Evolutionary conservation across 35 echinoderm and acorn worm genomes (phyloP).

Genomic region (Holothuria glaberrima): DNA sequence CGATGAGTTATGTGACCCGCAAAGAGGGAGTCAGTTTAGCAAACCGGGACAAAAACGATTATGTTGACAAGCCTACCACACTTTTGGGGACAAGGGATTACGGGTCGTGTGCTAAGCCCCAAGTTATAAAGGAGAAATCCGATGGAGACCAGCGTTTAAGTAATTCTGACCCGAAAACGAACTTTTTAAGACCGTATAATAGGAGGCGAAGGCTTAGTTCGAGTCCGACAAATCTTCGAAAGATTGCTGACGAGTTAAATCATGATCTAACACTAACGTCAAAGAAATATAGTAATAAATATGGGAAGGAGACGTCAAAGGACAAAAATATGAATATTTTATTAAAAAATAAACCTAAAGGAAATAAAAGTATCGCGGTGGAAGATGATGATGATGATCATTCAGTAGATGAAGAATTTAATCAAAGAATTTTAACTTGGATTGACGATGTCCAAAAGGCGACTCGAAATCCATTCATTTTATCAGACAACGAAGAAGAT

Average conservation of each 20-base stretch:
- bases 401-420: slow-evolving; percentile 7
- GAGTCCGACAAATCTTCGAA: background rate
- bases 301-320: background rate
- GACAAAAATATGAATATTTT: background rate
- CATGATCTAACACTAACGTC: background rate
- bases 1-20: background rate
- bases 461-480: background rate
- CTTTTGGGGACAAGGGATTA: background rate
- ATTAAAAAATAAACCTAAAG: background rate
- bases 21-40: background rate
- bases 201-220: background rate
- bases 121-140: background rate
- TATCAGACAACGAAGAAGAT: background rate
- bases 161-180: background rate
- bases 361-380: background rate
- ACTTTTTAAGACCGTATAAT: background rate
- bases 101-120: background rate
- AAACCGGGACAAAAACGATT: background rate
- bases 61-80: too few species aligned
- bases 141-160: background rate
- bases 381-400: background rate
- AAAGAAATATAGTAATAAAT: background rate
- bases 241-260: background rate
- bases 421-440: slow-evolving; percentile 34
- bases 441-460: slow-evolving; percentile 16